Evolutionary conservation across 1,140 invertebrate species (phyloP).

Genomic region (Helicoverpa zea): DNA sequence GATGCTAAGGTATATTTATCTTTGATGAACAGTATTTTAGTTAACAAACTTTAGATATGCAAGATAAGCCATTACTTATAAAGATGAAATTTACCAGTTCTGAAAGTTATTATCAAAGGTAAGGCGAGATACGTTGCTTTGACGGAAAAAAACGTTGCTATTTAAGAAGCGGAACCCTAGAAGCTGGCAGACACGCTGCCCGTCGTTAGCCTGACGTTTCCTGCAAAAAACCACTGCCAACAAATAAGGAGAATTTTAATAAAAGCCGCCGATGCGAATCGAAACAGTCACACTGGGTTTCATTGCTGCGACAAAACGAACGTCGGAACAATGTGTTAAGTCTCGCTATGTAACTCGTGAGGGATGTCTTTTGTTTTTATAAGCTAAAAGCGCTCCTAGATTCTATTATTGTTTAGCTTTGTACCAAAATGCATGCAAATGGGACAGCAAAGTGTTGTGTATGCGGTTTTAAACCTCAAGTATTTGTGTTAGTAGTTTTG

Average conservation of each 20-base stretch:
- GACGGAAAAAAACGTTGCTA: not conserved
- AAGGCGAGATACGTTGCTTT: conserved; percentile 15
- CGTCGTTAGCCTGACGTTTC: conserved; percentile 65
- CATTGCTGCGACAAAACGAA: conserved; percentile 75
- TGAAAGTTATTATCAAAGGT: conserved; percentile 24
- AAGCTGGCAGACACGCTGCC: conserved; percentile 39
- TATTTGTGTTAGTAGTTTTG: conserved; percentile 15
- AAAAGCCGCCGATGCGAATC: conserved; percentile 76
- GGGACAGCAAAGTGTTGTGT: conserved; percentile 32
- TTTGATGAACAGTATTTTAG: not conserved
- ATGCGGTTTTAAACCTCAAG: conserved; percentile 36
- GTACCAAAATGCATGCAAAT: conserved; percentile 36
- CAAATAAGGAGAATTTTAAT: conserved; percentile 82
- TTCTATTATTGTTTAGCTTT: conserved; percentile 44
- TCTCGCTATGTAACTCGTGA: conserved; percentile 39
- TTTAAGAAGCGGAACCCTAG: conserved; percentile 45
- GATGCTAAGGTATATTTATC: not conserved
- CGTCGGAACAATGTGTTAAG: conserved; percentile 58
- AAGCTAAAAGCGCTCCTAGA: conserved; percentile 38
- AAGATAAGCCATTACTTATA: conserved; percentile 10
- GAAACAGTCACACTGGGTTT: conserved; percentile 78
- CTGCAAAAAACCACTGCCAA: conserved; percentile 63
- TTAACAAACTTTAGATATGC: not conserved
- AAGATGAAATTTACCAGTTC: not conserved
- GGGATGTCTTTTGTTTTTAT: conserved; percentile 45